Evolutionary conservation across 1,140 invertebrate genomes (phyloP).

Genomic region (Cephus cinctus): DNA sequence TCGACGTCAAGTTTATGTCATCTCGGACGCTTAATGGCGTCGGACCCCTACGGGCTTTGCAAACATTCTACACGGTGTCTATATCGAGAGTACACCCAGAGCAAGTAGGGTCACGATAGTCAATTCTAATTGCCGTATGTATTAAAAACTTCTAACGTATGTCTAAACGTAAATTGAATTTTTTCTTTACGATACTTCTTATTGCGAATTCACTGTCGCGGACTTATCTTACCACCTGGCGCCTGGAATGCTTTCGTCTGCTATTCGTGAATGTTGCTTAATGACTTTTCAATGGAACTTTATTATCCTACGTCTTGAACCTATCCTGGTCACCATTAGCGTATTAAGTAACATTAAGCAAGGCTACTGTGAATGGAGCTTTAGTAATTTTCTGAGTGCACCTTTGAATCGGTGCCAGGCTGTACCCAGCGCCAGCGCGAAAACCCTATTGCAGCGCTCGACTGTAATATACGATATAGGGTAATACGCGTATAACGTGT

Average conservation of each 20-base stretch:
- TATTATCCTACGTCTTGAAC: no score
- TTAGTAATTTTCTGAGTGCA: conserved; percentile 45
- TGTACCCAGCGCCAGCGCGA: conserved; percentile 25
- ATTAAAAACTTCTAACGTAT: no score
- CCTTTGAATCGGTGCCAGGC: conserved; percentile 50
- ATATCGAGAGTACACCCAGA: conserved; percentile 27
- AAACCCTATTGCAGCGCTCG: not conserved
- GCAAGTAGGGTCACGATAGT: conserved; percentile 39
- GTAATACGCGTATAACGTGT: conserved; percentile 21
- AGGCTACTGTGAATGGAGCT: conserved; percentile 21
- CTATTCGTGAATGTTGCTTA: no score
- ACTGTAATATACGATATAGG: conserved; percentile 10
- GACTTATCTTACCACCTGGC: no score
- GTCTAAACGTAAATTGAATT: no score
- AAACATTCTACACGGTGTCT: conserved; percentile 32
- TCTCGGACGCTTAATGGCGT: conserved; percentile 39
- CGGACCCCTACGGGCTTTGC: conserved; percentile 31
- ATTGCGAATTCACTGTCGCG: no score
- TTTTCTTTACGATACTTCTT: no score
- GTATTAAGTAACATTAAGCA: conserved; percentile 26
- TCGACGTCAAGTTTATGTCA: conserved; percentile 32
- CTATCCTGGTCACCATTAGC: conserved; percentile 30
- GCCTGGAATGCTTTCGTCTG: no score
- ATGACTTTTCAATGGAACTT: no score
- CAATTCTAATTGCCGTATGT: conserved; percentile 43